Evolutionary conservation across 1,140 invertebrate genomes (phyloP), one percentile per base, ranked within the genome.

Genomic region (Hirudo medicinalis): DNA sequence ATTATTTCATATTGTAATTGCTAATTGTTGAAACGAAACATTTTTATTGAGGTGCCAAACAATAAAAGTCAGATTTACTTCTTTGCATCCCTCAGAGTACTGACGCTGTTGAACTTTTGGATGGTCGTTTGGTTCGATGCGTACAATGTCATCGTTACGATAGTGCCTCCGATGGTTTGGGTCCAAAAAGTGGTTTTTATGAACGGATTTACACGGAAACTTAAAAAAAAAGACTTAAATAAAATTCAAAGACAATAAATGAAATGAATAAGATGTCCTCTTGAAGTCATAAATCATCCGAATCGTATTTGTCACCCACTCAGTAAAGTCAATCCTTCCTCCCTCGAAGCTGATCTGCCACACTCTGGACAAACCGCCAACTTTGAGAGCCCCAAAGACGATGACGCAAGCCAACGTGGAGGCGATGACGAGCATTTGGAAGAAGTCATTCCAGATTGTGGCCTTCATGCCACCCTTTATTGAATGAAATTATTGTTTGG

Each of bases 61-160:
- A 25, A 4, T 13, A 63, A 13, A 25, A 32, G 15, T 55, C 6
- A 60, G 57, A 74, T 72, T 78, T 32, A 88, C 87, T 80, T 86
- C 81, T 82, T 85, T 2, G 88, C 89, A 66, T 85, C 80, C 70
- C 80, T 81, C 8, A 90, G 76, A n/a, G 84, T 87, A 0, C 88
- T 86, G 40, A 89, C 72, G 88, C 88, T 88, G 54, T 93, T 84
- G 78, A 91, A 92, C 78, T 92, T 90, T 79, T 94, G 91, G 25
- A 93, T 88, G 29, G 91, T 91, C 0, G 91, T 88, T 79, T 94
- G 91, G 81, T 92, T 94, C 40, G 90, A 88, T 75, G 89, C 91
- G 78, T 91, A 92, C 80, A 93, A 86, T 0, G 90, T 88, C 4
- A 90, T 83, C 87, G 91, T 93, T 69, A 91, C 91, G 74, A 92